Base-by-base conservation (phyloP, 1,140 invertebrate genomes). In the Lasaia peninsularis region DNA sequence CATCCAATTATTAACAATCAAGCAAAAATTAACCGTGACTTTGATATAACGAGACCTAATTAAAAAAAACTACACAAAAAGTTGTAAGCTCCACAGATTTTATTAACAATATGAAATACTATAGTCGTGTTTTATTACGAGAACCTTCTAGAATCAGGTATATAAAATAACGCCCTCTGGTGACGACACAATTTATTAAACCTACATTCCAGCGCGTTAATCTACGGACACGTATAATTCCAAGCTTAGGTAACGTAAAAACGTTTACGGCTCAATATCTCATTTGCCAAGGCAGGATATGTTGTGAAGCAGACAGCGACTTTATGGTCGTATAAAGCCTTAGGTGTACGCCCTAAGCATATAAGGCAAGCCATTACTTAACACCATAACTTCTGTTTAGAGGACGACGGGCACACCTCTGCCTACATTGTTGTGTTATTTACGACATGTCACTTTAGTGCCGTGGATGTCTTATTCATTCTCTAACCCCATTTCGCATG, bases 381-480 rank as follows among this genome's bases (percentile, higher is more conserved):
- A 70, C 69, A 72, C 76, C 72, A 73, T 85, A 80, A 82, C 72
- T 85, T 70, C 66, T 77, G 71, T 72, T 82, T 78, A 80, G 67
- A 69, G 72, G 34, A 55, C 57, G 58, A 58, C 63, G 52, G 62
- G 56, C 75, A 65, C 75, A 69, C 78, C 75, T 74, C 56, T 61
- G 65, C 67, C 58, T 69, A 73, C 75, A 71, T 71, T 78, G 77
- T 82, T 63, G 57, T 69, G 60, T 77, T 73, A 82, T 79, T 85
- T 78, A 79, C 70, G 58, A 52, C 60, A 55, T 65, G 79, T 77
- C 81, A 78, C 66, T 71, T 70, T 62, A 71, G 53, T 69, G 51
- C 61, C 53, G 63, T 60, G 57, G 62, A 62, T 65, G 70, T 63
- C 65, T 74, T 67, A 69, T 77, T 75, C 58, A 57, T 63, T 56